Evolutionary conservation across 37 sponge, comb jelly and placozoan species (phyloP), one percentile per base, ranked within the genome.

Genomic region (Geodia barretti): DNA sequence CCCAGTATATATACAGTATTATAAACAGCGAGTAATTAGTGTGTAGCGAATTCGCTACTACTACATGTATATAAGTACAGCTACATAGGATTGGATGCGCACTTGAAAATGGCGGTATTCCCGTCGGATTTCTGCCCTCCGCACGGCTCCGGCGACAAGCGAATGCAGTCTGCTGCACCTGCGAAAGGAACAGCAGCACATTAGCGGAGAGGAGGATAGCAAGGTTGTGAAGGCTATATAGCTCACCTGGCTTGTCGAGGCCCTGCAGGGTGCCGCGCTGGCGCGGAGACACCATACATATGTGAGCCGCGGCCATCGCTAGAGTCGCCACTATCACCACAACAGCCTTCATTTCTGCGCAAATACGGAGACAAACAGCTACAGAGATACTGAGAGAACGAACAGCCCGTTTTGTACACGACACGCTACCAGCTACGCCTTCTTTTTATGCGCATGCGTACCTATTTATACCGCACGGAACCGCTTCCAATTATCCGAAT

Each of bases 261-360:
- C 63, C 90, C 29, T 41, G 2, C 74, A 86, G 74, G 19, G 90
- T 42, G 23, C 93, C 96, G 61, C 96, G 66, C 79, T 95, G 96
- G 35, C 79, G 75, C 1, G 96, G 96, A 23, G 4, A 58, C 47
- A 95, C 4, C 20, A 95, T 62, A 70, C 96, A 95, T 30, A 91
- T 32, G 82, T 94, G 95, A 33, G 95, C 84, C 2, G 59, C 43
- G 42, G 78, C 67, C 26, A 60, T 26, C 0, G 80, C 80, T 0
- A 77, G 24, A 24, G 74, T 42, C 3, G 74, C 77, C 1, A 35
- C 78, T 2, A 78, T 23, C n/a, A 76, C 41, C 24, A 85, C 41
- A 35, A 66, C 37, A 7, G 40, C 37, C 21, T 82, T 73, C 74
- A 82, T 64, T 26, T 42, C 41, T 31, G 54, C 54, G 7, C 14